Conservation (phyloP, 2,888 invertebrate species). For the Fragum sueziense region DNA sequence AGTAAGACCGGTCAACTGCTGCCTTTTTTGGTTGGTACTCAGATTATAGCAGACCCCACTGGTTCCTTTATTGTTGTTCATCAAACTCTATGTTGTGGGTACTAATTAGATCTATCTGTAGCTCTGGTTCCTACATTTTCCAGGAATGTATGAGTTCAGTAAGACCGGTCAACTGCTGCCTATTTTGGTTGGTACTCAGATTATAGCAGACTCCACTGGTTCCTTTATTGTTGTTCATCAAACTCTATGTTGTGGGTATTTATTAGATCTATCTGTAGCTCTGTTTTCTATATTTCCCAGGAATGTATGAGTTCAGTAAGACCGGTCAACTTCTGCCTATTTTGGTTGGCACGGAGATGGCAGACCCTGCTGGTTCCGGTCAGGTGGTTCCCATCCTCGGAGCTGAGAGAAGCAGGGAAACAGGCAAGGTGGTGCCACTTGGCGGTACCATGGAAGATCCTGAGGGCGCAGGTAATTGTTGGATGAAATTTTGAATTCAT, state of each 20-base stretch:
- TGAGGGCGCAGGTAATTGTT: conserved; percentile 78
- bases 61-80: no score
- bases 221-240: no score
- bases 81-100: no score
- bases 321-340: conserved; percentile 80
- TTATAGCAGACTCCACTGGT: conserved; percentile 78
- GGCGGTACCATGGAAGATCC: conserved; percentile 81
- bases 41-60: conserved; percentile 76
- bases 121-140: conserved; percentile 4
- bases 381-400: conserved; percentile 79
- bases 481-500: no score
- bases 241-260: no score
- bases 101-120: no score
- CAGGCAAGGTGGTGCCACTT: conserved; percentile 76
- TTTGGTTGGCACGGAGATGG: conserved; percentile 79
- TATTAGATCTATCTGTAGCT: no score
- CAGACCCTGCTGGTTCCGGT: conserved; percentile 75
- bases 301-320: conserved; percentile 79
- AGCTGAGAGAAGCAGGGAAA: conserved; percentile 70
- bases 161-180: conserved; percentile 80
- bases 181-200: conserved; percentile 78
- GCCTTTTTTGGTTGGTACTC: conserved; percentile 80
- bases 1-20: conserved; percentile 78
- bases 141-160: conserved; percentile 80
- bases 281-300: conserved; percentile 58